Evolutionary conservation across 2,113 vertebrate species (phyloP).

Genomic region (Microcebus murinus): DNA sequence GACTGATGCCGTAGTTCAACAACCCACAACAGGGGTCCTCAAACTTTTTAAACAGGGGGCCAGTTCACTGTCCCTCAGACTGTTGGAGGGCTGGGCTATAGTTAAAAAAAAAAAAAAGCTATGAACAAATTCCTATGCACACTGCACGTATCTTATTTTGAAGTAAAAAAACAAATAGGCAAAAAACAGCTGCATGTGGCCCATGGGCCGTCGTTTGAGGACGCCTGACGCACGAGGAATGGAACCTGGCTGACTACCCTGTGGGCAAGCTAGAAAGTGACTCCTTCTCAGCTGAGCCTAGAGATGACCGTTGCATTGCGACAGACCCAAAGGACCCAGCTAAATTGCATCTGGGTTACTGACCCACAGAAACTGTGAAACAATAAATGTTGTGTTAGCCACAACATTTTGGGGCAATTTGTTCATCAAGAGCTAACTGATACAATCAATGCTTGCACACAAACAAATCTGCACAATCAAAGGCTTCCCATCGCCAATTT

Average conservation of each 20-base stretch:
- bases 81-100: too few species aligned
- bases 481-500: not conserved
- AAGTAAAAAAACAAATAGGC: too few species aligned
- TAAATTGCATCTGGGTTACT: not conserved
- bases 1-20: not conserved
- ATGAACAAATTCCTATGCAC: too few species aligned
- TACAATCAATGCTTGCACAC: not conserved
- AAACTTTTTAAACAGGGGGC: too few species aligned
- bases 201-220: too few species aligned
- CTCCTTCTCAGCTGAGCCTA: not conserved
- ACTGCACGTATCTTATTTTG: too few species aligned
- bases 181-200: too few species aligned
- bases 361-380: not conserved
- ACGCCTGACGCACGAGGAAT: not conserved
- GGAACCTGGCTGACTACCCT: not conserved
- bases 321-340: not conserved
- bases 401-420: not conserved
- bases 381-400: not conserved
- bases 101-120: too few species aligned
- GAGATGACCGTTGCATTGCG: fast-evolving
- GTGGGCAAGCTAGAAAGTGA: not conserved
- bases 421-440: not conserved
- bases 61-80: too few species aligned
- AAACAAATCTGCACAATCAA: not conserved
- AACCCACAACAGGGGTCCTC: too few species aligned